phyloP scores from a whole-genome alignment of 2,797 vertebrate species.

The Megaceryle alcyon region DNA sequence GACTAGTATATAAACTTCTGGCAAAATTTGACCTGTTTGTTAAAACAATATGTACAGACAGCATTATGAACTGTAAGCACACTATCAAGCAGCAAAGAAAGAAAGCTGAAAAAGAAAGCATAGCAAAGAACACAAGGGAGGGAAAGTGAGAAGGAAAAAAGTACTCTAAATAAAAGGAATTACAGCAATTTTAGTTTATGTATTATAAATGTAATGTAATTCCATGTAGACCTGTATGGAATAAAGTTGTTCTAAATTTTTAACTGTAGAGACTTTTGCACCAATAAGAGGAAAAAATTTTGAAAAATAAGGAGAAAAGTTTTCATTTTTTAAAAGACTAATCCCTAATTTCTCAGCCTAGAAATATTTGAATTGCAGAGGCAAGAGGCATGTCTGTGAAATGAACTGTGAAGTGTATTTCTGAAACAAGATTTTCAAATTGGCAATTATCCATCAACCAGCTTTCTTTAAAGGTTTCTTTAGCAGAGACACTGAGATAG shows the following conservation, averaged over 20 bases:
- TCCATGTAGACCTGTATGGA: background rate
- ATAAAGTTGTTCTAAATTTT: background rate
- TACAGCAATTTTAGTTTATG: background rate
- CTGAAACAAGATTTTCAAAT: background rate
- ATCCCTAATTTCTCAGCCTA: background rate
- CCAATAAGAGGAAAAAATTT: background rate
- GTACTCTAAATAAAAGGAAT: background rate
- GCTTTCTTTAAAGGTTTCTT: background rate
- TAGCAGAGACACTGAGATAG: background rate
- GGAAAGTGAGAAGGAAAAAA: background rate
- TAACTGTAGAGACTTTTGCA: background rate
- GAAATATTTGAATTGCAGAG: background rate
- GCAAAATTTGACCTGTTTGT: background rate
- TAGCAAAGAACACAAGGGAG: background rate
- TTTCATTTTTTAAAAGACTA: background rate
- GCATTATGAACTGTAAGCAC: background rate
- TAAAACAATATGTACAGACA: background rate
- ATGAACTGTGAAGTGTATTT: background rate
- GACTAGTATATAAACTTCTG: background rate
- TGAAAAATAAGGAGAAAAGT: background rate
- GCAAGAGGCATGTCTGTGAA: background rate
- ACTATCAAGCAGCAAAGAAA: background rate
- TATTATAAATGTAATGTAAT: background rate
- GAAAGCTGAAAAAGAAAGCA: background rate
- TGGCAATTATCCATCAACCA: background rate